Base-by-base conservation (phyloP, 2,113 vertebrate species). In the Myotis lucifugus region DNA sequence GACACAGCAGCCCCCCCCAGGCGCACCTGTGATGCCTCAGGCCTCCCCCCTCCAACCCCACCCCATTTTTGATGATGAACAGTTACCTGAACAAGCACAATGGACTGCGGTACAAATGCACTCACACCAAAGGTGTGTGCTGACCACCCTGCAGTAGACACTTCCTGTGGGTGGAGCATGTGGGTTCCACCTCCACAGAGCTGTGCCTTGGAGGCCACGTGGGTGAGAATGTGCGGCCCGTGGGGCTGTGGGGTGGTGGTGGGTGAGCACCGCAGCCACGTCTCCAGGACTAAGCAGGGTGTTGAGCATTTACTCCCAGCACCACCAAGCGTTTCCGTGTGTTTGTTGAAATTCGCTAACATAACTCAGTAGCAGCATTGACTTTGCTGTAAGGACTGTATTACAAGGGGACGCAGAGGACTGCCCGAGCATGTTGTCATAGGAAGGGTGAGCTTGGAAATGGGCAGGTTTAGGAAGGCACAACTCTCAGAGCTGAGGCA, bases 401-500 rank as follows among this genome's bases (percentile, higher is more conserved):
- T 56, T 3, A 17, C 50, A 56, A n/a, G 66, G n/a, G 19, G n/a
- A 13, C 40, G 5, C 18, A 18, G 6, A 27, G 29, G 40, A 18
- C 34, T 10, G 37, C 70, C 37, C 37, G 42, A 42, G 42, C 42
- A 8, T 42, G 42, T 42, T 42, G 42, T 42, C 42, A 42, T 37
- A 37, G 42, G 8, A 42, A 8, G 42, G 42, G 42, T 42, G 42
- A 42, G 42, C 42, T 6, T 42, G 42, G 42, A 42, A 8, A 8
- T 42, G 6, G 42, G 42, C 42, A 42, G 42, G 42, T 8, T 42
- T 42, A 42, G 42, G 42, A 42, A 42, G 42, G 42, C 37, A 37
- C 37, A 37, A 13, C 85, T 83, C 2, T 96, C 95, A 91, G 0
- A 93, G 96, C 69, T 84, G 42, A 85, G 67, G 85, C 85, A 86